Evolutionary conservation across 2,113 vertebrate species (phyloP).

Genomic region (Eolophus roseicapilla): DNA sequence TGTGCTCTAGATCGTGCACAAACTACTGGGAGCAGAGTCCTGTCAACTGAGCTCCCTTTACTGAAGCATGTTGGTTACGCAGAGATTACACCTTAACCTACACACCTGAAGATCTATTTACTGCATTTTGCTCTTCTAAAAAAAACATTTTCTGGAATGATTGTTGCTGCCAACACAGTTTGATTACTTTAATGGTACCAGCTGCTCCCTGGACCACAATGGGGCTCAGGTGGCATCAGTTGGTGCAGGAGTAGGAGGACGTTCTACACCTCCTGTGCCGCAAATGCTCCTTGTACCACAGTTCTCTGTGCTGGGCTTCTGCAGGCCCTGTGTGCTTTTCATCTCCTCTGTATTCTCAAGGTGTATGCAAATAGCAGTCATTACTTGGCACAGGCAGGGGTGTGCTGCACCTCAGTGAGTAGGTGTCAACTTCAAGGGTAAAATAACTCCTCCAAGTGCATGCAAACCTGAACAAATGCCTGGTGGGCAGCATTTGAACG

Average conservation of each 20-base stretch:
- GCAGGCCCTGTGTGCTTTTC: not conserved
- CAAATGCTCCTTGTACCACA: not conserved
- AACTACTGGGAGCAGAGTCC: rapidly evolving
- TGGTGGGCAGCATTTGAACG: rapidly evolving
- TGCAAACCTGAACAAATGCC: not conserved
- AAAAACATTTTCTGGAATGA: not conserved
- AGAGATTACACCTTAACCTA: too few relatives aligned
- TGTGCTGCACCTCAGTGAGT: not conserved
- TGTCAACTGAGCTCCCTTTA: not conserved
- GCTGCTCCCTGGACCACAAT: not conserved
- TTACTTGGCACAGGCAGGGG: not conserved
- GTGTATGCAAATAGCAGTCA: conserved; percentile 1
- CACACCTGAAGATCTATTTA: not conserved
- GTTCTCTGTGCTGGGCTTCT: not conserved
- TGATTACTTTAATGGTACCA: not conserved
- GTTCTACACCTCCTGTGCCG: not conserved
- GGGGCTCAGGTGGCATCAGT: not conserved
- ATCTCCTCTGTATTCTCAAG: not conserved
- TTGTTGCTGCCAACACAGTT: not conserved
- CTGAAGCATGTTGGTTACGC: not conserved
- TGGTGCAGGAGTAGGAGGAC: not conserved
- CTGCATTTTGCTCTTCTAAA: not conserved
- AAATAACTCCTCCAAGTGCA: not conserved
- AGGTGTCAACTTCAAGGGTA: not conserved
- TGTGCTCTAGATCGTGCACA: not conserved